Base-by-base conservation (phyloP, 1,140 invertebrate species). In the Vanessa tameamea region DNA sequence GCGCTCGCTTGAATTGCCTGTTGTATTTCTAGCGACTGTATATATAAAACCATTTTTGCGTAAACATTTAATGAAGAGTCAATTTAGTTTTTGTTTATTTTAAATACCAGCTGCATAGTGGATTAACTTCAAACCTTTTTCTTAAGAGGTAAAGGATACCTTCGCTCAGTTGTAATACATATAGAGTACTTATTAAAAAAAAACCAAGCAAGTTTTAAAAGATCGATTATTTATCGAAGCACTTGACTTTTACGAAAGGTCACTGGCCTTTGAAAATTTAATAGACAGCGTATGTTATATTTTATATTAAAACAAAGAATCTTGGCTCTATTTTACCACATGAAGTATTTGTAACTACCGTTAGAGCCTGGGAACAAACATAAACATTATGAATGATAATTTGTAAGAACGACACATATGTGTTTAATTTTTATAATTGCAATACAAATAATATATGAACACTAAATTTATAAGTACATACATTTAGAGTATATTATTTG, bases 1-100 rank as follows among this genome's bases (percentile, higher is more conserved):
- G 57, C 20, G 63, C 69, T 72, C 69, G 64, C 69, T 67, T 76
- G 72, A 79, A 81, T 82, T 57, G 78, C 69, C 74, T 68, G 75
- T 37, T 15, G 53, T 37, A 48, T 23, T 43, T 61, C 59, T 57
- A 23, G 53, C 2, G 20, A 23, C 53, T 23, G 53, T 57, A 12
- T 57, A 12, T 57, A 16, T 61, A 26, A 61, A 37, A 15, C 20
- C 31, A 31, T 61, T 61, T 43, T 37, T 61, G 57, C 15, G 14
- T 31, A 12, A 37, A 61, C 15, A n/a, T 61, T 53, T 53, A 37
- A 37, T 6, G 0, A n/a, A 26, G 26, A n/a, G 14, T 43, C 15
- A 16, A n/a, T 37, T 61, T 37, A 3, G 26, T 7, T 61, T 61
- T n/a, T 37, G 6, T 51, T 51, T 51, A 6, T 15, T 51, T 51